phyloP scores from a whole-genome alignment of 2,113 vertebrate genomes.

The Corvus moneduloides region DNA sequence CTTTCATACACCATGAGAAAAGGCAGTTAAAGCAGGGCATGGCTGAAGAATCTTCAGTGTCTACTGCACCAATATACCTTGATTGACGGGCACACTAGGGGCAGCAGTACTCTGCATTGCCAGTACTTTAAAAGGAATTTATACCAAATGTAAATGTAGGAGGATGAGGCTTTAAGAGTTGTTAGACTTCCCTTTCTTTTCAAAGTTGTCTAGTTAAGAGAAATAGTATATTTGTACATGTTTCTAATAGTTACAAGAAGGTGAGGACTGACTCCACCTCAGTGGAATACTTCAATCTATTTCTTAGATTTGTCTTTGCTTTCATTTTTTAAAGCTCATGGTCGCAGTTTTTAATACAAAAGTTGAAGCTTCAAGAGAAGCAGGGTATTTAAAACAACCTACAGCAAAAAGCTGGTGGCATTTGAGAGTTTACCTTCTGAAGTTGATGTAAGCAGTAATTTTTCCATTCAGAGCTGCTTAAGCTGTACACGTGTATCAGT shows the following conservation, averaged over 20 bases:
- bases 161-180: neutral
- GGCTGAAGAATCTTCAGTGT: neutral
- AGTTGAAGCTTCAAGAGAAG: conserved; percentile 47
- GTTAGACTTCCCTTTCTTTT: neutral
- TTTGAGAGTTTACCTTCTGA: neutral
- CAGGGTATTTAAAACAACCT: neutral
- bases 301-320: conserved; percentile 52
- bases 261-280: neutral
- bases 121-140: neutral
- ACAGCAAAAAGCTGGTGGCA: neutral
- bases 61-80: neutral
- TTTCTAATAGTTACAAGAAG: neutral
- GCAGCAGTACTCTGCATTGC: neutral
- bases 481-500: neutral
- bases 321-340: conserved; percentile 58
- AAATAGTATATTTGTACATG: neutral
- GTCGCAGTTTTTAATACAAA: neutral
- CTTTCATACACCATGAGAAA: neutral
- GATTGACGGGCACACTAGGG: neutral
- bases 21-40: neutral
- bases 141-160: neutral
- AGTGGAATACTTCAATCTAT: conserved; percentile 11
- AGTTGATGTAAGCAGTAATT: neutral
- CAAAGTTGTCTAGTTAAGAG: neutral
- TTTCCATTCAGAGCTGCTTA: neutral